These are phyloP conservation scores for Pseudomyrmex concolor DNA, from an alignment of 1,140 invertebrate genomes.

Conservation along the genomic window DNA sequence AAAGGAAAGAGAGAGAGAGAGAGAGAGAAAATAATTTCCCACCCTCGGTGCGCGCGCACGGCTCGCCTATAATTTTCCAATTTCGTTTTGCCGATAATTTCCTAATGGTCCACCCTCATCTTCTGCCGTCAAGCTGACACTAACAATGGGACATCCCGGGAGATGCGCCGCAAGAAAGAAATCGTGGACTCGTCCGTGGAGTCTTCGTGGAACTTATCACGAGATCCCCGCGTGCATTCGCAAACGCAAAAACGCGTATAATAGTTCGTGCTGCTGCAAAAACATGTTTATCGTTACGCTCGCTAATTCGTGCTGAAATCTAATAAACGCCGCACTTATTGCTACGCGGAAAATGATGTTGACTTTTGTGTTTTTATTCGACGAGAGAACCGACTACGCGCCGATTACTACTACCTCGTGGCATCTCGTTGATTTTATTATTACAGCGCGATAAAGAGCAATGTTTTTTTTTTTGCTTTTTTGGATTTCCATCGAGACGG, in stretches of 20 bases:
- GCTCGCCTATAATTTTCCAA: slow-evolving; percentile 78
- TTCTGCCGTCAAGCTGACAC: slow-evolving; percentile 60
- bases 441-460: neutral
- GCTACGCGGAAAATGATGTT: neutral
- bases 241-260: neutral
- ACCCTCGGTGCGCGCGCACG: slow-evolving; percentile 23
- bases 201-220: slow-evolving; percentile 54
- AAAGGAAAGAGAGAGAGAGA: neutral
- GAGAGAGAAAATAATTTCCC: slow-evolving; percentile 73
- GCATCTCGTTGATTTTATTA: neutral
- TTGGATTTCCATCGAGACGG: neutral
- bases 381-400: neutral
- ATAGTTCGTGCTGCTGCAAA: neutral
- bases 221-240: neutral
- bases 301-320: slow-evolving; percentile 9
- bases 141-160: slow-evolving; percentile 26
- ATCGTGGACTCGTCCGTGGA: slow-evolving; percentile 26
- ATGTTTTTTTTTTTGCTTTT: neutral
- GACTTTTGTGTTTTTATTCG: neutral
- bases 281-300: slow-evolving; percentile 44
- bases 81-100: slow-evolving; percentile 76
- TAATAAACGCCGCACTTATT: slow-evolving; percentile 3
- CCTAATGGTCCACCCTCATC: slow-evolving; percentile 79
- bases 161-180: neutral
- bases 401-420: neutral